Conservation (phyloP, 1,140 invertebrate species). For the Campodea augens region DNA sequence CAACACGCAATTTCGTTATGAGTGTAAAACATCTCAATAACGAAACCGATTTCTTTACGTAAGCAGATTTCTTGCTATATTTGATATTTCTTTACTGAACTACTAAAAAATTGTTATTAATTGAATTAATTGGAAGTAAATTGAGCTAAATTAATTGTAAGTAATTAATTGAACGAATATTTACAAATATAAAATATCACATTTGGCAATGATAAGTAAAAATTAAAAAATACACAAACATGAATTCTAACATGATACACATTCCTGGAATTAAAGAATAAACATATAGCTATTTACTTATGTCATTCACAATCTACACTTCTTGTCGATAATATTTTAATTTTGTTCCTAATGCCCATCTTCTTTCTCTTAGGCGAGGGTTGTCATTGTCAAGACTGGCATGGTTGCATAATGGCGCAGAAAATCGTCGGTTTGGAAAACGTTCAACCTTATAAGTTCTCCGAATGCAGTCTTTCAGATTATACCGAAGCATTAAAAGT, state of each 20-base stretch:
- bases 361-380: conserved; percentile 35
- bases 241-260: no score
- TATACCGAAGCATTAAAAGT: conserved; percentile 59
- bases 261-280: not conserved
- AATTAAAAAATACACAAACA: no score
- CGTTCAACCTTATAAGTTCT: conserved; percentile 84
- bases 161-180: no score
- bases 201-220: no score
- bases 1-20: no score
- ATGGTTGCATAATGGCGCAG: conserved; percentile 88
- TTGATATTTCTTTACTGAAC: no score
- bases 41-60: no score
- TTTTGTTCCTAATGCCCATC: no score
- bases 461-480: conserved; percentile 66
- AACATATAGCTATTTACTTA: not conserved
- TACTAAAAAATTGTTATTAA: not conserved
- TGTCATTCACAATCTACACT: not conserved
- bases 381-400: conserved; percentile 79
- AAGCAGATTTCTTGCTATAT: no score
- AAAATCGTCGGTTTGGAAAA: conserved; percentile 76
- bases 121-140: not conserved
- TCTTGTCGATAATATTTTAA: conserved; percentile 1
- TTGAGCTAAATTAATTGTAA: no score
- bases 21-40: no score
- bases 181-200: no score